These are phyloP conservation scores for Vombatus ursinus DNA, from an alignment of 2,113 vertebrate species.

Conservation along the genomic window DNA sequence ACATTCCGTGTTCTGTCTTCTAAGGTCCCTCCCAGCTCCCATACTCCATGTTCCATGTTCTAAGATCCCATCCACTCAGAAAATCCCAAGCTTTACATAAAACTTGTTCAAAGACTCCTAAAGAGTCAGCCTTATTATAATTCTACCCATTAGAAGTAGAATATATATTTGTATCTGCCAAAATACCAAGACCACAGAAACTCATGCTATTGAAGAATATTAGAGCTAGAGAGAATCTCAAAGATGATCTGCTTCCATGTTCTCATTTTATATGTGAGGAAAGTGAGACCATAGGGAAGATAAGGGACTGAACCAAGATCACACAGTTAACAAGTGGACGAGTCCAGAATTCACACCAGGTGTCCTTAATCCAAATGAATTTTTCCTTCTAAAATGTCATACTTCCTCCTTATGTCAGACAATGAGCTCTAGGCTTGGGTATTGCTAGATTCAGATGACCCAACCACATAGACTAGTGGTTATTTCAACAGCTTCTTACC, in stretches of 20 bases:
- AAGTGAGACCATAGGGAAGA: neutral
- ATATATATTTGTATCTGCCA: neutral
- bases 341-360: neutral
- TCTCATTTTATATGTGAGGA: neutral
- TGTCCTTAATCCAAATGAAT: neutral
- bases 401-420: neutral
- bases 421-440: neutral
- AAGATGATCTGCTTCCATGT: neutral
- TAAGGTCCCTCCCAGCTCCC: neutral
- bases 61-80: neutral
- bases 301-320: neutral
- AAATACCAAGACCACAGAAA: neutral
- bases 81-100: neutral
- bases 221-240: neutral
- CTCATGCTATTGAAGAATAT: neutral
- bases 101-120: neutral
- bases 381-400: neutral
- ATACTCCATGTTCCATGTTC: neutral
- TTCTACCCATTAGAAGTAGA: neutral
- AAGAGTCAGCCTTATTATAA: neutral
- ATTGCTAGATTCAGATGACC: neutral
- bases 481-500: neutral
- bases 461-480: neutral
- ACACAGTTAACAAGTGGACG: neutral
- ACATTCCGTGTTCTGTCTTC: neutral